These are phyloP conservation scores for Harpalus rufipes DNA, from an alignment of 2,888 invertebrate species.

Conservation along the genomic window DNA sequence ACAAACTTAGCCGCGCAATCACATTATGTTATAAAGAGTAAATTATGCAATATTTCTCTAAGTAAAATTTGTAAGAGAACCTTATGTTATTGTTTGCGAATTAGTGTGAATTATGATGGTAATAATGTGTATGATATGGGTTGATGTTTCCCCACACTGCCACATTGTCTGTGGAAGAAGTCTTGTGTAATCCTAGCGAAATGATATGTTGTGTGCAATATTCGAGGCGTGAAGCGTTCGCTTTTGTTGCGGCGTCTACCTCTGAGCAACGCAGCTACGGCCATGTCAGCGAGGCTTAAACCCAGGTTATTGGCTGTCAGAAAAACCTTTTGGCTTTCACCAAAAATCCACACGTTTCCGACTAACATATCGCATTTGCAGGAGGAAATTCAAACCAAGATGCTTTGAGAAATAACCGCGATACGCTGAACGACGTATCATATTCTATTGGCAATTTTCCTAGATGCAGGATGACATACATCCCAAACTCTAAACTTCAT, in stretches of 20 bases:
- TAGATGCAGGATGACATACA: too few species aligned
- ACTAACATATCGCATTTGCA: slow-evolving; percentile 45
- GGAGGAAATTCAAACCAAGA: too few species aligned
- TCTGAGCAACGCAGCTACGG: slow-evolving; percentile 13
- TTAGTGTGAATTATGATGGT: background rate
- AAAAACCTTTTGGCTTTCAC: slow-evolving; percentile 60
- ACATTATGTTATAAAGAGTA: too few species aligned
- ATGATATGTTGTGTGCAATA: slow-evolving; percentile 51
- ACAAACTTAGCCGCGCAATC: too few species aligned
- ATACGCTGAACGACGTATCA: too few species aligned
- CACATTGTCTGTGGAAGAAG: background rate
- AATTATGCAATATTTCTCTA: too few species aligned
- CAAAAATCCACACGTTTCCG: slow-evolving; percentile 59
- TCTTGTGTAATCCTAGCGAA: slow-evolving; percentile 28
- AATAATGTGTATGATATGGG: background rate
- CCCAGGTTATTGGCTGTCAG: slow-evolving; percentile 63
- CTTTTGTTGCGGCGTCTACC: slow-evolving; percentile 5
- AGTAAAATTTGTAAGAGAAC: too few species aligned
- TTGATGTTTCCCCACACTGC: background rate
- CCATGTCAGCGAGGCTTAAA: slow-evolving; percentile 58
- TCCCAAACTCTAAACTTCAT: too few species aligned
- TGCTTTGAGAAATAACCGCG: too few species aligned
- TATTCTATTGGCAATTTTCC: too few species aligned
- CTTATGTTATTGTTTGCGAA: too few species aligned
- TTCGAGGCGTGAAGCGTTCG: slow-evolving; percentile 35